Evolutionary conservation across 2,113 vertebrate species (phyloP), one percentile per base, ranked within the genome.

Genomic region (Megaceryle maxima): DNA sequence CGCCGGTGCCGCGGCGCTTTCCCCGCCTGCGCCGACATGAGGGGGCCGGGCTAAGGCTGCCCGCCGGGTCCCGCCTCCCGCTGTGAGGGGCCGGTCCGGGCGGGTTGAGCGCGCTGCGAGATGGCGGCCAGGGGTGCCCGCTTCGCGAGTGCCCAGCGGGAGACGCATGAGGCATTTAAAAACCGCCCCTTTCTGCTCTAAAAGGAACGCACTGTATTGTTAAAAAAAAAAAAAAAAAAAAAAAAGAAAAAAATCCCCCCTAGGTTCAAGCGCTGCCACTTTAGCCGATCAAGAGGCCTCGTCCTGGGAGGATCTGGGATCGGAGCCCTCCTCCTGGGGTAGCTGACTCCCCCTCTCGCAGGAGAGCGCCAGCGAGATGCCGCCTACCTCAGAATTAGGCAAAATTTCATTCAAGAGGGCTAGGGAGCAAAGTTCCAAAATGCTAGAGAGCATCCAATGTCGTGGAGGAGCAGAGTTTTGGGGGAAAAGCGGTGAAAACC

Each of bases 101-200:
- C 44, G 44, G 31, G 31, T 10, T 11, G 16, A 12, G 37, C 7
- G 41, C 13, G 21, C 21, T 8, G 5, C 7, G 21, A 15, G 5
- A 51, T 46, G 77, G 76, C 39, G 15, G 6, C 0, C 1, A 2
- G 0, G 1, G 8, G 26, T 9, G 7, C 16, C 1, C 0, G 0
- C 0, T 0, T 8, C 0, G 0, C 0, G 1, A 2, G 46, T 1
- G 26, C 1, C 0, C 1, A 4, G 0, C 1, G 2, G 4, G 28
- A 11, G 33, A 2, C 1, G 29, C 5, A 0, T 2, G 0, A 31
- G 4, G 3, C 6, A 0, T 10, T 7, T 3, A 6, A 19, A 20
- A 1, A 0, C 0, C 8, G 12, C 24, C 20, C 1, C 53, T 29
- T 81, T 88, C 53, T 33, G n/a, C 5, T 24, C 8, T 2, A 5